A percentile compares a stretch with the other conserved stretches of the same genome.
phyloP scores from a whole-genome alignment of 2,113 vertebrate species.

The Myrmecophaga tridactyla region DNA sequence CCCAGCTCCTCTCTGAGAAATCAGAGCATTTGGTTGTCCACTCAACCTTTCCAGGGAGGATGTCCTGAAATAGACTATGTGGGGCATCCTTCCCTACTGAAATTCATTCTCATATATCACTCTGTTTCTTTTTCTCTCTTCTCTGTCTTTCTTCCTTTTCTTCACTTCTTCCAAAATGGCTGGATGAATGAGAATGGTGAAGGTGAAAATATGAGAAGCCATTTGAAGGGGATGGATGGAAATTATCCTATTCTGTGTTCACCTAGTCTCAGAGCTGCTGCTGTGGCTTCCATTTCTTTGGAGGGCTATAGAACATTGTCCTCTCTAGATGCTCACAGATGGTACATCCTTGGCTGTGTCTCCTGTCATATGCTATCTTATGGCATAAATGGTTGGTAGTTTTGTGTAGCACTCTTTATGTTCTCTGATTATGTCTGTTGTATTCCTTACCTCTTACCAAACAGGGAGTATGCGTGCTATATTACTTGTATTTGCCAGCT shows the following conservation, averaged over 20 bases:
- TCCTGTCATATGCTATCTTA: neutral
- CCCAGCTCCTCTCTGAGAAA: neutral
- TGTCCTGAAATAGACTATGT: neutral
- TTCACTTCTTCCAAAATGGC: neutral
- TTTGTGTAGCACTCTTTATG: neutral
- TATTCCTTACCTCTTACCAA: slow-evolving; percentile 8
- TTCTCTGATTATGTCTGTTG: neutral
- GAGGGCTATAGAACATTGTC: neutral
- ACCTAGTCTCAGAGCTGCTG: neutral
- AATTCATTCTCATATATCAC: neutral
- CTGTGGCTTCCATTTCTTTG: neutral
- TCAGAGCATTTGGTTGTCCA: neutral
- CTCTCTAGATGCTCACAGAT: neutral
- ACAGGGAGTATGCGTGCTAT: neutral
- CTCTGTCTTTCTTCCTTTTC: no score
- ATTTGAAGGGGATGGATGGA: neutral
- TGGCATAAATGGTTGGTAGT: neutral
- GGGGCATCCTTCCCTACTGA: neutral
- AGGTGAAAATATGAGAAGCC: neutral
- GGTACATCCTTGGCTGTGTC: neutral
- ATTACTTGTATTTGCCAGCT: neutral
- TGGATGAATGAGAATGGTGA: neutral
- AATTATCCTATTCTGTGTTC: neutral
- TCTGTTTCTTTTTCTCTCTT: neutral
- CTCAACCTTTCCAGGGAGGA: neutral